These are phyloP conservation scores for Micronycteris hirsuta DNA, from an alignment of 2,113 vertebrate species.

Conservation along the genomic window DNA sequence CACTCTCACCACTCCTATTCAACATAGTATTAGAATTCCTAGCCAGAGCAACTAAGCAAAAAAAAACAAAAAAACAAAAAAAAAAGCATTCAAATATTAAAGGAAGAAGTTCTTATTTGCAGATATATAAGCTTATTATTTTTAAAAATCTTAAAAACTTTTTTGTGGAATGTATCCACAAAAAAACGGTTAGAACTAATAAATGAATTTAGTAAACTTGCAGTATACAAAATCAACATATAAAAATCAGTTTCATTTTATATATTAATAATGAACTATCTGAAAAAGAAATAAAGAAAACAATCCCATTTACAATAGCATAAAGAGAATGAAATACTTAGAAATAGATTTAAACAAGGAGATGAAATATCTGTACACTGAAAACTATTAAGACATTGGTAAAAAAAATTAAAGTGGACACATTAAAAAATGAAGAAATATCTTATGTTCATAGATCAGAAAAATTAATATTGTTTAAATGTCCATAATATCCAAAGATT, in stretches of 20 bases:
- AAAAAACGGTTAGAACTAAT: background rate
- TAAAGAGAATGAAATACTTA: background rate
- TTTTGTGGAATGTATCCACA: too few relatives aligned
- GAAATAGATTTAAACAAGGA: background rate
- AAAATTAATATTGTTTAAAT: background rate
- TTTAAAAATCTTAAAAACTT: background rate
- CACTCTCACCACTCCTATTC: background rate
- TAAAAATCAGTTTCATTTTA: background rate
- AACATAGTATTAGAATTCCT: background rate
- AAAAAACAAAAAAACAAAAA: too few relatives aligned
- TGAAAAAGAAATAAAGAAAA: background rate
- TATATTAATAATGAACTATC: background rate
- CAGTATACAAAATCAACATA: background rate
- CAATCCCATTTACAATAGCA: background rate
- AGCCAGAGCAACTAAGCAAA: background rate
- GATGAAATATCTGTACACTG: background rate
- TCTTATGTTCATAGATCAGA: background rate
- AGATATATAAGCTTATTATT: background rate
- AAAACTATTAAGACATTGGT: background rate
- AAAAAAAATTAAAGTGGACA: background rate
- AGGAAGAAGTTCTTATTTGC: background rate
- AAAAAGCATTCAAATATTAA: background rate
- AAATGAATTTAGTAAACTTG: background rate
- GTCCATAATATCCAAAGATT: background rate
- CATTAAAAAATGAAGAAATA: background rate